Evolutionary conservation across 1,140 invertebrate species (phyloP), one percentile per base, ranked within the genome.

Genomic region (Philaenus spumarius): DNA sequence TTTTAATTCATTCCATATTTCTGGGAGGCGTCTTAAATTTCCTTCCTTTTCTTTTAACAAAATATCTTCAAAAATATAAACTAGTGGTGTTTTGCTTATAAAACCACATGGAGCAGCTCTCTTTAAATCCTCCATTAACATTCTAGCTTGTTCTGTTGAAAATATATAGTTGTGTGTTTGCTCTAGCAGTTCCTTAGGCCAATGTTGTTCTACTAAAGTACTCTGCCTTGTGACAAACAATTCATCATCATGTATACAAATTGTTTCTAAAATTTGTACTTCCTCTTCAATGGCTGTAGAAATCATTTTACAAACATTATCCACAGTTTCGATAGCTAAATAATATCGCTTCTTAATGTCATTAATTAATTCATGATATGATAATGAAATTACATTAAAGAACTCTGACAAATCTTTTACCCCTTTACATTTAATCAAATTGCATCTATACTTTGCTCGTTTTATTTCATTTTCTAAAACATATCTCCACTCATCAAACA

Each of bases 1-100:
- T 55, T 74, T 67, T n/a, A 83, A 52, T 30, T 69, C 64, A 48
- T 67, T 71, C 81, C 81, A 84, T 0, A 62, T 58, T 34, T 71
- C 63, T 4, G 81, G 79, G 23, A 82, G 70, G 19, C 72, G 61
- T 2, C 73, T 58, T 1, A 71, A 66, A 14, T 73, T 67, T 45
- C 73, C 75, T 15, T 72, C 71, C 64, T 79, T 75, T 46, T 72
- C 72, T 0, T 73, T 68, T 47, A 72, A 73, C 20, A 73, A 37
- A 55, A 82, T 72, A 64, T 82, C 81, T 68, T 82, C 77, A 14
- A 83, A 62, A 9, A 79, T 58, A 59, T 77, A 81, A n/a, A 77
- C 69, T 50, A 82, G 78, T 1, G 72, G 68, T 26, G 74, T 69
- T 60, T 75, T 71, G 19, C 77, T 62, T 5, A 78, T 71, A 3